Conservation (phyloP, 2,113 vertebrate genomes). For the Hiodon alosoides region DNA sequence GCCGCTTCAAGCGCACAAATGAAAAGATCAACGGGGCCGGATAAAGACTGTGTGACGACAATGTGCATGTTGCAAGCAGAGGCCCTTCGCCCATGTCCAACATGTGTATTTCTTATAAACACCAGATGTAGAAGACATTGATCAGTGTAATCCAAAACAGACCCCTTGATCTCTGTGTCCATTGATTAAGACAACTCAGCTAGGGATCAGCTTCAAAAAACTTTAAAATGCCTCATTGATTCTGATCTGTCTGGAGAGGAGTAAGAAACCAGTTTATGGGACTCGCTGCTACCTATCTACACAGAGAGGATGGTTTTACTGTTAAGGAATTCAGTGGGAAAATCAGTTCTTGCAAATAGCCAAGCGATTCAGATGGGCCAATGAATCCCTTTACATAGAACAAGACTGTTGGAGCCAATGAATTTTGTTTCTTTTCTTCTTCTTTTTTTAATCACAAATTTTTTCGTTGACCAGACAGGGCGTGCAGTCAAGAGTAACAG, state of each 20-base stretch:
- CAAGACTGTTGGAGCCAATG: conserved; percentile 7
- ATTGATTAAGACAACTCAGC: too few relatives aligned
- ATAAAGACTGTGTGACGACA: too few relatives aligned
- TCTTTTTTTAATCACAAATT: conserved; percentile 19
- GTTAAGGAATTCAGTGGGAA: conserved; percentile 54
- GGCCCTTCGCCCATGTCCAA: too few relatives aligned
- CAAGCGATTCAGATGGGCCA: conserved; percentile 27
- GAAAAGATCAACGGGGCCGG: too few relatives aligned
- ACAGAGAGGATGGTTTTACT: conserved; percentile 31
- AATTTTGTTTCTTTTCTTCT: too few relatives aligned
- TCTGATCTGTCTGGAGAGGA: conserved; percentile 12
- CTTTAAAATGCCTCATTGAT: conserved; percentile 21
- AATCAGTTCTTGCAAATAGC: conserved; percentile 42
- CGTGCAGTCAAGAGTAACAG: conserved; percentile 7
- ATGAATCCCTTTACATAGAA: conserved; percentile 28
- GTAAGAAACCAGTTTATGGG: neutral
- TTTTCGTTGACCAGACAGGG: conserved; percentile 23
- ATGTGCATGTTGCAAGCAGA: too few relatives aligned
- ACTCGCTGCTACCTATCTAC: conserved; percentile 20
- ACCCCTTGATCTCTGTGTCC: too few relatives aligned
- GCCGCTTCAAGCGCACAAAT: too few relatives aligned
- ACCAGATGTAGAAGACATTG: too few relatives aligned
- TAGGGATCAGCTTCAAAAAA: too few relatives aligned
- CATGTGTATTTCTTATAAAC: too few relatives aligned
- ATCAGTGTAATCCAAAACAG: too few relatives aligned